Base-by-base conservation (phyloP, 1,140 invertebrate species). In the Eumaeus atala region DNA sequence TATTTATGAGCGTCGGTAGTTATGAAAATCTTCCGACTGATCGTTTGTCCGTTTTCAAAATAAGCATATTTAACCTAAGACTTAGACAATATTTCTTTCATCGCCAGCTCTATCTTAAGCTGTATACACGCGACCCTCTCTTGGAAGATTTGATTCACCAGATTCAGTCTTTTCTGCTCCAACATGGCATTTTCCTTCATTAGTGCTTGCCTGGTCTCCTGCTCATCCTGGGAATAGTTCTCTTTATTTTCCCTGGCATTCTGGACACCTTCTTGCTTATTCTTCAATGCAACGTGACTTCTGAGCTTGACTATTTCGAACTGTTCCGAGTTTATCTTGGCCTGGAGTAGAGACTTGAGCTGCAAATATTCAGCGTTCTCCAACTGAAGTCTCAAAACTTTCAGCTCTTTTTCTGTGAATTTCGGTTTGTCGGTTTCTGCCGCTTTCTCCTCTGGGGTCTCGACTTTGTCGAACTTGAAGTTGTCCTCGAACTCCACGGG, bases 301-400 rank as follows among this genome's bases (percentile, higher is more conserved):
- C 89, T 89, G 12, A 93, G 74, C 69, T 90, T 90, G 59, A 92
- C 91, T 9, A 92, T 90, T 81, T 93, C 92, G 55, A 90, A 90
- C 60, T 89, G 90, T 73, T 93, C 92, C 1, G 90, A 89, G 57
- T 88, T 87, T 35, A 93, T 92, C 66, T 92, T 91, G 0, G 89
- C 88, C 71, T 91, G 91, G 5, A 93, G 71, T 18, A 91, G 81
- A 0, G 89, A 89, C 61, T 93, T 92, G 64, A 92, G 87, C 48
- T 89, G 90, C n/a, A 92, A 70, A 57, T 92, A 86, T 74, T 93
- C 92, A 3, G 91, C 90, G 51, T 92, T 91, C 70, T 93, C 91
- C 10, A 93, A 80, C 71, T 89, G 91, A 6, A 93, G 76, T 50
- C 90, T 78, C 12, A 93, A 64, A 33, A 90, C 83, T 56, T 90